Percentiles rank a stretch among this genome's conserved stretches.
Conservation (phyloP, 1,140 invertebrate genomes). For the Dolichoris vasculosae region DNA sequence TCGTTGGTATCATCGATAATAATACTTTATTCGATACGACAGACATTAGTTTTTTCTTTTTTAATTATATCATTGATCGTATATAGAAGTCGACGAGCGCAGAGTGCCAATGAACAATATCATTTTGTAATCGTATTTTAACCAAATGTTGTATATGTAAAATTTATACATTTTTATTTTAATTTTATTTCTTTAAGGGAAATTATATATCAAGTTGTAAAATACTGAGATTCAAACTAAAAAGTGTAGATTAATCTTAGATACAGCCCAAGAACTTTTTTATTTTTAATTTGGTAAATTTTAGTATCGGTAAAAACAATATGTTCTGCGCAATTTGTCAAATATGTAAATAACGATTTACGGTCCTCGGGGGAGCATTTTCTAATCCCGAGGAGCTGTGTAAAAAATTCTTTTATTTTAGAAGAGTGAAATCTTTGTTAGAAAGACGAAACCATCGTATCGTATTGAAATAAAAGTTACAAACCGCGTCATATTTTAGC, state of each 20-base stretch:
- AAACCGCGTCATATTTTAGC: slow-evolving; percentile 51
- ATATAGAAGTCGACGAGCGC: slow-evolving; percentile 49
- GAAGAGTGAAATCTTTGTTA: slow-evolving; percentile 46
- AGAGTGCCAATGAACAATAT: slow-evolving; percentile 54
- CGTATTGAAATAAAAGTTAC: slow-evolving; percentile 43
- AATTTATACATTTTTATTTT: slow-evolving; percentile 55
- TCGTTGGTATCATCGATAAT: slow-evolving; percentile 28
- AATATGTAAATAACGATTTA: slow-evolving; percentile 51
- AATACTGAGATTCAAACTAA: slow-evolving; percentile 44
- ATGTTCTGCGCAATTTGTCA: slow-evolving; percentile 52
- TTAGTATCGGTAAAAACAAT: slow-evolving; percentile 39
- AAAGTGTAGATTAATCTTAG: slow-evolving; percentile 48
- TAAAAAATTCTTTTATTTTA: slow-evolving; percentile 51
- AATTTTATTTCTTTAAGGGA: slow-evolving; percentile 49
- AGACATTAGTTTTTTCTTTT: slow-evolving; percentile 21
- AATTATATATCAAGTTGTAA: slow-evolving; percentile 50
- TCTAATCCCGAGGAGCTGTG: slow-evolving; percentile 43
- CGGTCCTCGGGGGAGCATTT: slow-evolving; percentile 31
- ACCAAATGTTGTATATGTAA: slow-evolving; percentile 53
- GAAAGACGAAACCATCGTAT: slow-evolving; percentile 21
- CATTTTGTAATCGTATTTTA: slow-evolving; percentile 52
- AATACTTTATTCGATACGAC: slow-evolving; percentile 37
- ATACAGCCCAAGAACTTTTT: slow-evolving; percentile 34
- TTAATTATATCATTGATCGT: slow-evolving; percentile 39
- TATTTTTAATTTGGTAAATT: slow-evolving; percentile 52